Percentiles rank a stretch among this genome's conserved stretches.
These are phyloP conservation scores for Eleutherodactylus coqui DNA, from an alignment of 2,797 vertebrate genomes.

Conservation along the genomic window DNA sequence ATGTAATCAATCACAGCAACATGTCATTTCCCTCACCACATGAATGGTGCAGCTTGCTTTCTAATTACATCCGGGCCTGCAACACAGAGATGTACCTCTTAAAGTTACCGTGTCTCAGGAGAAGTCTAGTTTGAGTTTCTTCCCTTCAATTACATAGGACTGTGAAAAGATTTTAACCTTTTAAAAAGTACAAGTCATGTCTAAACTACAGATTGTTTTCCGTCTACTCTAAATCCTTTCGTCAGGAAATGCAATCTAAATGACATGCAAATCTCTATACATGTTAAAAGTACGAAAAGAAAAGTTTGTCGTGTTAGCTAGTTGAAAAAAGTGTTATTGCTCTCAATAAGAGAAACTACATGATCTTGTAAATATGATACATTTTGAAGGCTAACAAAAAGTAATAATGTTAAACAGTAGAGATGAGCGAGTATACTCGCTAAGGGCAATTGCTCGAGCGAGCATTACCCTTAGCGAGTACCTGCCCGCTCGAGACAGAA, in stretches of 20 bases:
- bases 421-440: no score
- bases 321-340: no score
- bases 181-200: not conserved
- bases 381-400: no score
- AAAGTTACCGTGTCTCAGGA: slow-evolving; percentile 66
- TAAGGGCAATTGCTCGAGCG: no score
- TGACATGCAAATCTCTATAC: not conserved
- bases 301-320: no score
- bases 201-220: slow-evolving; percentile 1
- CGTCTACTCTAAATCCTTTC: not conserved
- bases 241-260: slow-evolving; percentile 1
- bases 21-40: slow-evolving; percentile 67
- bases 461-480: no score
- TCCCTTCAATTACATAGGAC: not conserved
- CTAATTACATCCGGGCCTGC: slow-evolving; percentile 69
- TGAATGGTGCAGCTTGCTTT: slow-evolving; percentile 65
- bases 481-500: no score
- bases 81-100: slow-evolving; percentile 66
- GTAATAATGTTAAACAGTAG: no score
- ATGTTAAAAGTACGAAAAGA: no score
- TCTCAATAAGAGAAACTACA: no score
- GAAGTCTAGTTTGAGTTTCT: slow-evolving; percentile 55
- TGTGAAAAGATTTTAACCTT: slow-evolving; percentile 18
- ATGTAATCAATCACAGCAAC: slow-evolving; percentile 66
- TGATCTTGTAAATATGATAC: no score